Base-by-base conservation (phyloP, 2,113 vertebrate species). In the Odontophorus gujanensis region DNA sequence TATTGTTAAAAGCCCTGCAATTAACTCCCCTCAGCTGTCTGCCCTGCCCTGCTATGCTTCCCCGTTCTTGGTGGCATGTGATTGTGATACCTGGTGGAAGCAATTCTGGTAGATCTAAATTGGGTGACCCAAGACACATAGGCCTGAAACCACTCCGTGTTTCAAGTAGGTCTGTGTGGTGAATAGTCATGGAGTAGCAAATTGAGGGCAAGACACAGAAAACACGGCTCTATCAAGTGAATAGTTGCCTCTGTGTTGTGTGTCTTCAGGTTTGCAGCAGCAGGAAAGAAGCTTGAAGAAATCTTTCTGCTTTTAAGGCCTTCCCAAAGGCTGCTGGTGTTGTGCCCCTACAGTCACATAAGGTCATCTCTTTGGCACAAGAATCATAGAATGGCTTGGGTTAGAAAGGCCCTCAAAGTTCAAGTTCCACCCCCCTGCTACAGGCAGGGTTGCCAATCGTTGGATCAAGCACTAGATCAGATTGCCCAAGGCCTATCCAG, bases 41-140 rank as follows among this genome's bases (percentile, higher is more conserved):
- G 16, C 72, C 21, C 17, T 76, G 30, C 28, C 16, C 11, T 92
- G 74, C 59, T 63, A 36, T 7, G 22, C 26, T 90, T 28, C 19
- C 11, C 8, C 10, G 69, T 62, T 77, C 50, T 77, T 28, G 9
- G 28, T 59, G 24, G 50, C 28, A 32, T 9, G 18, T 0, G 0
- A 30, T 16, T 38, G 5, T 43, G 25, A 55, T 15, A 67, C 6
- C 10, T 42, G 24, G 14, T 71, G 55, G 85, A 34, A 25, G n/a
- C 5, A 71, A 4, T 28, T 58, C 67, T 81, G 40, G 16, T 26
- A 2, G 48, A 77, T 36, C 17, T 85, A 25, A 68, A 22, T 26
- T 9, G 8, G 5, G 18, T 81, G 55, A 90, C 12, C 21, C 43
- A 67, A 67, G 38, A 11, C 11, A n/a, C 36, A 9, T 6, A 17